These are phyloP conservation scores for Sebastiscus tertius DNA, from an alignment of 2,797 vertebrate genomes.

Conservation along the genomic window DNA sequence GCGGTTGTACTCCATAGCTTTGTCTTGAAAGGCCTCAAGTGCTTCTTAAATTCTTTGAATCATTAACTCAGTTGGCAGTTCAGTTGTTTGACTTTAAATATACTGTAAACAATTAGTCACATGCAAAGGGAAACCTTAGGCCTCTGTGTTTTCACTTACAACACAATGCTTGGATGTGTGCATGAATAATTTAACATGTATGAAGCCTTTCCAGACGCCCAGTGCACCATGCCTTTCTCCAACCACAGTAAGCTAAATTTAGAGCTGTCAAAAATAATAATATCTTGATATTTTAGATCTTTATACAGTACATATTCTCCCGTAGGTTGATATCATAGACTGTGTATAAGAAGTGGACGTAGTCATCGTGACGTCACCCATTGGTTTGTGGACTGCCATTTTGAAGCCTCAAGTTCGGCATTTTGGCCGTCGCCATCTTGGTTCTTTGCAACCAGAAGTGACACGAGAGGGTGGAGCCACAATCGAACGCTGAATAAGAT, in stretches of 20 bases:
- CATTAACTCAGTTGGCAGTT: neutral
- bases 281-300: neutral
- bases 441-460: too few species aligned
- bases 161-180: neutral
- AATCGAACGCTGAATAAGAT: too few species aligned
- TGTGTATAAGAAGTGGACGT: too few species aligned
- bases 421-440: too few species aligned
- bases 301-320: neutral
- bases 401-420: too few species aligned
- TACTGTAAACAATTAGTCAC: neutral
- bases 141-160: neutral
- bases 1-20: neutral
- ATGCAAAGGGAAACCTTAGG: conserved; percentile 8
- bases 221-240: neutral
- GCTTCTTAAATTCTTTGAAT: neutral
- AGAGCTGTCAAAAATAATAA: neutral
- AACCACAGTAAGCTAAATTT: neutral
- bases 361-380: too few species aligned
- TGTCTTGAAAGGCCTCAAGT: neutral
- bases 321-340: neutral
- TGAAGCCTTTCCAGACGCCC: neutral
- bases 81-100: neutral
- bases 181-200: neutral
- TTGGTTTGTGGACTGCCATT: too few species aligned
- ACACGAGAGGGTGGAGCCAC: too few species aligned